Evolutionary conservation across 2,797 vertebrate genomes (phyloP), one percentile per base, ranked within the genome.

Genomic region (Lindbergichthys nudifrons): DNA sequence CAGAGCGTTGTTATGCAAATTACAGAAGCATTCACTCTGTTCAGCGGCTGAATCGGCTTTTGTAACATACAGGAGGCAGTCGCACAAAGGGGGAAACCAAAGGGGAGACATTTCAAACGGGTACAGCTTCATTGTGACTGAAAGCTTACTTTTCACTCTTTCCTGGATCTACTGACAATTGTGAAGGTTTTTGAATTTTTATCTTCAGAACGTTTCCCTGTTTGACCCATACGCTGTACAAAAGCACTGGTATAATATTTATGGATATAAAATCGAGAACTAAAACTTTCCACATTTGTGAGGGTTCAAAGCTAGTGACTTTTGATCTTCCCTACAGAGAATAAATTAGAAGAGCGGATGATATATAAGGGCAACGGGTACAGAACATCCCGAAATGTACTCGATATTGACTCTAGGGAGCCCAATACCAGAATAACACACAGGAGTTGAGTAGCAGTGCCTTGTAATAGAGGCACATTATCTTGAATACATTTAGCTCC

Each of bases 1-100:
- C 67, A 56, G 16, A 75, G 68, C 64, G 5, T 46, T 77, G 68
- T 88, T 83, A 88, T 89, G 81, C 59, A 90, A 87, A 90, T 83
- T 77, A 75, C 0, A 46, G 75, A 63, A 67, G 82, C 81, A 62
- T 89, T 83, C 73, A 80, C n/a, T 47, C 69, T 63, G 78, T 84
- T 86, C 84, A 82, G 15, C 18, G 50, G 61, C 60, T 82, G 84
- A 86, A 52, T 76, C 73, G 72, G 53, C 82, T 85, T 89, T 87
- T 88, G 88, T 87, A 79, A 79, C 51, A 50, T 45, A 43, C 42
- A 70, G 58, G 71, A 87, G 85, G 87, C 88, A 58, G 74, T 21
- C 30, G 0, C 63, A 84, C 85, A 92, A 89, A 71, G 43, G n/a
- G 12, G 61, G 52, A 65, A 73, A 77, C 57, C 75, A 64, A 77